Evolutionary conservation across 53 echinoderm and acorn worm genomes (phyloP).

Genomic region (Hippasteria phrygiana): DNA sequence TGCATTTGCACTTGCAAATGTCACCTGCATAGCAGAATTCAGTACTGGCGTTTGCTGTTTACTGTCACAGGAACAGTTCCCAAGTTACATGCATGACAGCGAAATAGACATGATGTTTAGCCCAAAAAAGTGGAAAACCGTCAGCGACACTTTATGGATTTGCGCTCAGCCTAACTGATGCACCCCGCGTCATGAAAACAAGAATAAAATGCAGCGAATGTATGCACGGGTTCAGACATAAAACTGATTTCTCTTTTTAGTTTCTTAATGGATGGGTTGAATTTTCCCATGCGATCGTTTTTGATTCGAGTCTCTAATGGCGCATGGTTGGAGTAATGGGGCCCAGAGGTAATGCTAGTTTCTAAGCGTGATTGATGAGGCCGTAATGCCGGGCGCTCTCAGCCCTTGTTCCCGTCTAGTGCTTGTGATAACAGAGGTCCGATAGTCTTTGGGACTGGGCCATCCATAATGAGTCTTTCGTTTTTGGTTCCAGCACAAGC

Average conservation of each 20-base stretch:
- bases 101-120: too few relatives aligned
- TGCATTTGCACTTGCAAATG: too few relatives aligned
- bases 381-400: background rate
- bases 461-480: background rate
- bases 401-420: background rate
- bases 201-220: background rate
- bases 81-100: too few relatives aligned
- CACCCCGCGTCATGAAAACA: background rate
- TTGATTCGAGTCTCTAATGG: conserved; percentile 42
- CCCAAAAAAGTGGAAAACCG: too few relatives aligned
- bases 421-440: too few relatives aligned
- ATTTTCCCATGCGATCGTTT: conserved; percentile 43
- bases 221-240: background rate
- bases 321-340: conserved; percentile 32
- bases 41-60: too few relatives aligned
- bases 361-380: conserved; percentile 39
- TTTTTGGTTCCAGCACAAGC: too few relatives aligned
- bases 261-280: conserved; percentile 45
- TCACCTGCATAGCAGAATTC: too few relatives aligned
- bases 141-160: too few relatives aligned
- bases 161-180: too few relatives aligned
- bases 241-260: background rate
- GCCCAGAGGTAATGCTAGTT: conserved; percentile 9
- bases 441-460: too few relatives aligned
- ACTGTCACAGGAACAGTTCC: too few relatives aligned